Evolutionary conservation across 2,888 invertebrate species (phyloP), one percentile per base, ranked within the genome.

Genomic region (Cylloceria caligata): DNA sequence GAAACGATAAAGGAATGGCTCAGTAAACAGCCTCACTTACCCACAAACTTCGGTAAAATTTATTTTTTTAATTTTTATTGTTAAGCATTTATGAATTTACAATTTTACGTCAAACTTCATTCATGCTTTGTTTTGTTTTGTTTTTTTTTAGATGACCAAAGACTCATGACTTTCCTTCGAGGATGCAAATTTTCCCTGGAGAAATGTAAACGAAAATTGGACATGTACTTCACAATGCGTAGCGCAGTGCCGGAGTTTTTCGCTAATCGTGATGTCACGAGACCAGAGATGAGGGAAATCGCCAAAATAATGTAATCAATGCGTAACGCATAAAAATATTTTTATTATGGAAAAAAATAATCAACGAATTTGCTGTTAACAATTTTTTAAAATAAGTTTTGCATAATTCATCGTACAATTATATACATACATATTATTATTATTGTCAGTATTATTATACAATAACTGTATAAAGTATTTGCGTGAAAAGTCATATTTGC

Each of bases 171-270:
- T 74, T 97, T 97, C 93, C 94, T 97, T 83, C 95, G 97, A 13
- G 97, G 97, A 30, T 96, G 97, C 93, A 97, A 97, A 93, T 97
- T 97, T 93, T 97, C 97, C 72, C 91, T 97, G 91, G 97, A 97
- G 93, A 97, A 96, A 93, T 96, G 96, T 92, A 97, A 97, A 93
- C 95, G 95, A 89, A 97, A 97, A 93, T 93, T 97, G 89, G 97
- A 97, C 92, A 97, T 97, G 96, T 97, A 97, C 93, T 97, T 97
- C 92, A 97, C 97, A 9, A 96, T 97, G 96, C 94, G 97, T 24
- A 94, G 96, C 4, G 96, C 97, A 0, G 95, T 96, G 39, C 97
- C 97, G 0, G 97, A 97, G 91, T 96, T 97, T 93, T 97, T 97
- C 93, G 93, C 94, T 78, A 95, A 97, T 91, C 94, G 97, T 83